Base-by-base conservation (phyloP, 2,888 invertebrate species). In the Tipula confusa region DNA sequence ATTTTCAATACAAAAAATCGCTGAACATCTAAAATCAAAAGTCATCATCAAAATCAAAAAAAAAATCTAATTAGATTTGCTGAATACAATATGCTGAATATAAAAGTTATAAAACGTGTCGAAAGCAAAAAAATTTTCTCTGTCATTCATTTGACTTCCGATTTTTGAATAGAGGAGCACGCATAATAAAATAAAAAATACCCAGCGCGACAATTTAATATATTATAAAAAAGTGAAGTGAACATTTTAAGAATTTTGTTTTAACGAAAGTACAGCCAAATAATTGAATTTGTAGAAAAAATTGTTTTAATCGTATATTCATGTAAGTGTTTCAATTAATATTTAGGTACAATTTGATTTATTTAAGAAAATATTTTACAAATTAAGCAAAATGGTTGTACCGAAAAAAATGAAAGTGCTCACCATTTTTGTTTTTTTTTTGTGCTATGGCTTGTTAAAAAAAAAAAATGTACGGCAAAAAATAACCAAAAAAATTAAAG, bases 131-230 rank as follows among this genome's bases (percentile, higher is more conserved):
- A 64, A 24, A 64, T 18, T 24, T 64, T 24, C 64, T 64, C 64
- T 64, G 64, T 64, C 64, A 64, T 64, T 64, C 64, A 64, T 64
- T 64, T 64, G 64, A 64, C 64, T 64, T 64, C 64, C 64, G 64
- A 64, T 18, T 64, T 64, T 64, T 64, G 18, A 64, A 24, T 64
- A 24, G 64, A 24, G 9, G 24, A 64, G 64, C 7, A 64, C 2
- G n/a, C n/a, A n/a, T 64, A 64, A 64, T 9, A 3, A n/a, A 3
- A 64, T 48, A 24, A 64, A 24, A 18, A 64, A 18, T 64, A 18
- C 9, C 64, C 18, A 64, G 64, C 64, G 9, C 64, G 64, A 64
- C 64, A 64, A 43, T 64, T 24, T 64, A 24, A 18, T n/a, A n/a
- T n/a, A n/a, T 24, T 64, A 64, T 64, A 64, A n/a, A n/a, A n/a